phyloP scores from a whole-genome alignment of 2,113 vertebrate genomes.

The Xenopus borealis region DNA sequence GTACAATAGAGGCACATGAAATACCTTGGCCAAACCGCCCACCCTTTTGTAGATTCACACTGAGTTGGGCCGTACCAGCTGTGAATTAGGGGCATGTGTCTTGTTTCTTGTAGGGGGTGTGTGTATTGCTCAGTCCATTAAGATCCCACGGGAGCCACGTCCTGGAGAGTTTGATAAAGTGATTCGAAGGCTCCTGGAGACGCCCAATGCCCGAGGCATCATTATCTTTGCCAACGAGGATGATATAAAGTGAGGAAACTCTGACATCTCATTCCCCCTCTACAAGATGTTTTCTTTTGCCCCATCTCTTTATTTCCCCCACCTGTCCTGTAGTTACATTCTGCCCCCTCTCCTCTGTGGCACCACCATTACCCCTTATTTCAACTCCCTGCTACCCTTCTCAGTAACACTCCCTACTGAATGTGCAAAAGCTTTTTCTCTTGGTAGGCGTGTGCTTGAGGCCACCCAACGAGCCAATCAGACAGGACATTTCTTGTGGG shows the following conservation, averaged over 20 bases:
- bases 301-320: too few species aligned
- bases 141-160: slow-evolving; percentile 68
- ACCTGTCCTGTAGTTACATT: background rate
- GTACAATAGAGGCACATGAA: too few species aligned
- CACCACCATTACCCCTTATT: background rate
- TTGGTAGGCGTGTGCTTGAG: slow-evolving; percentile 84
- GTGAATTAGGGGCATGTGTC: too few species aligned
- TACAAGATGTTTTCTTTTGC: too few species aligned
- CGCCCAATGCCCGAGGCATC: slow-evolving; percentile 70
- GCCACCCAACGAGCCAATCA: slow-evolving; percentile 75
- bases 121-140: slow-evolving; percentile 39
- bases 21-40: too few species aligned
- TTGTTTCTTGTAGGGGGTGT: slow-evolving; percentile 19
- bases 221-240: slow-evolving; percentile 78
- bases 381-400: background rate
- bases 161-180: slow-evolving; percentile 72
- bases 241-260: slow-evolving; percentile 69
- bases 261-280: too few species aligned
- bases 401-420: too few species aligned
- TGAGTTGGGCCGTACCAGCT: too few species aligned
- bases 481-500: slow-evolving; percentile 85
- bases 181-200: slow-evolving; percentile 72
- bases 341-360: too few species aligned
- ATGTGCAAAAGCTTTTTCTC: slow-evolving; percentile 1
- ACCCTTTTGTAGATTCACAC: too few species aligned